Evolutionary conservation across 2,113 vertebrate genomes (phyloP).

Genomic region (Syngnathus scovelli): DNA sequence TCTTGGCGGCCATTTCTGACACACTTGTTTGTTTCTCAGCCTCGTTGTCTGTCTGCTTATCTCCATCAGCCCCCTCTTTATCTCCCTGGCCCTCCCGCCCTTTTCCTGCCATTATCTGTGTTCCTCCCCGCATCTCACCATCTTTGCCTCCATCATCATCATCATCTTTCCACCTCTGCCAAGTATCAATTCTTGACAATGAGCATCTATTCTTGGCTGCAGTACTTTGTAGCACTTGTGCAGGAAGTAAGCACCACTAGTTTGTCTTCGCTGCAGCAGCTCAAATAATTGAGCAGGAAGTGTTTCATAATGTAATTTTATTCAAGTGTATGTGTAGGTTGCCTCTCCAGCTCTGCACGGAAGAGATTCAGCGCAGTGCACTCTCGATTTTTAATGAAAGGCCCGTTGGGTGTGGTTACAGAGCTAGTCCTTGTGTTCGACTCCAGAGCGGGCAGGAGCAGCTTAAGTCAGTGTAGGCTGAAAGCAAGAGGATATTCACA

Average conservation of each 20-base stretch:
- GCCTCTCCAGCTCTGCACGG: background rate
- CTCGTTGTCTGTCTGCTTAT: constrained; percentile 52
- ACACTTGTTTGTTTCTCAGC: constrained; percentile 57
- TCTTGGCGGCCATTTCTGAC: constrained; percentile 59
- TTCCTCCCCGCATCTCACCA: constrained; percentile 10
- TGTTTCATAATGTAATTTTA: constrained; percentile 3
- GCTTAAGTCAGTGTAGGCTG: background rate
- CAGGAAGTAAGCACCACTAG: constrained; percentile 5
- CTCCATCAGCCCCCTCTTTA: constrained; percentile 51
- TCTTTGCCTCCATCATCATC: constrained; percentile 22
- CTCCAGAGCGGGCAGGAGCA: background rate
- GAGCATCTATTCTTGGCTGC: constrained; percentile 44
- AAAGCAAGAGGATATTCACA: too few relatives aligned
- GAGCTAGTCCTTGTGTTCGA: background rate
- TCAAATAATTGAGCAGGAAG: background rate
- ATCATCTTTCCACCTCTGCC: constrained; percentile 20
- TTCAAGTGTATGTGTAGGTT: background rate
- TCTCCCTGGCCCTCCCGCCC: constrained; percentile 36
- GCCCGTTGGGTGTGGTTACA: background rate
- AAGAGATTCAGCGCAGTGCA: background rate
- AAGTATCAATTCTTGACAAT: constrained; percentile 36
- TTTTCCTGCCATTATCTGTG: constrained; percentile 13
- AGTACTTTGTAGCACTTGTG: constrained; percentile 35
- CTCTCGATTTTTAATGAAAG: background rate
- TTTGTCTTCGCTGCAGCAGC: background rate